phyloP scores from a whole-genome alignment of 2,888 invertebrate species.

The Dryomyza anilis region DNA sequence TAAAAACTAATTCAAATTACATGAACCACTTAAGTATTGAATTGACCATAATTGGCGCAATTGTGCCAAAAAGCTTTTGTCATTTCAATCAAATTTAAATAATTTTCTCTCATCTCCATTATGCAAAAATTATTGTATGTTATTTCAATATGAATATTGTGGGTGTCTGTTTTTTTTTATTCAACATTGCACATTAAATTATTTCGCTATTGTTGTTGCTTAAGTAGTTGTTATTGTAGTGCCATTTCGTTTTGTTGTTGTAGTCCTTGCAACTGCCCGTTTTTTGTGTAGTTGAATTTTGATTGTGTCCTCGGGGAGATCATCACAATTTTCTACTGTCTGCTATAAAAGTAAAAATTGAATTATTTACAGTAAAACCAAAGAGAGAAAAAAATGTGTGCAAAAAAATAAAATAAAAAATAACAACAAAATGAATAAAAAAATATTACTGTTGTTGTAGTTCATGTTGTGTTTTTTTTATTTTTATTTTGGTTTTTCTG shows the following conservation, averaged over 20 bases:
- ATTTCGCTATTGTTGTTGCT: slow-evolving; percentile 1
- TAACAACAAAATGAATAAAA: background rate
- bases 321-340: background rate
- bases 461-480: background rate
- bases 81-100: background rate
- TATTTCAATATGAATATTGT: background rate
- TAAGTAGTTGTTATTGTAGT: background rate
- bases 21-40: no score
- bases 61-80: background rate
- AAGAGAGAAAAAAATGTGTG: background rate
- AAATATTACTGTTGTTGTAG: background rate
- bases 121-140: no score
- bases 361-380: slow-evolving; percentile 12
- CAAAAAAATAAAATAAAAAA: background rate
- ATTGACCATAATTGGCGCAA: no score
- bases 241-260: background rate
- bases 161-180: background rate
- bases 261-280: background rate
- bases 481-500: background rate
- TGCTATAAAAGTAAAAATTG: background rate
- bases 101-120: background rate
- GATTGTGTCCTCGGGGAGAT: slow-evolving; percentile 5
- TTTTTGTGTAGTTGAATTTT: slow-evolving; percentile 6
- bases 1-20: no score
- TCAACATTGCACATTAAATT: background rate